phyloP scores from a whole-genome alignment of 1,140 invertebrate species.

The Cydia strobilella region DNA sequence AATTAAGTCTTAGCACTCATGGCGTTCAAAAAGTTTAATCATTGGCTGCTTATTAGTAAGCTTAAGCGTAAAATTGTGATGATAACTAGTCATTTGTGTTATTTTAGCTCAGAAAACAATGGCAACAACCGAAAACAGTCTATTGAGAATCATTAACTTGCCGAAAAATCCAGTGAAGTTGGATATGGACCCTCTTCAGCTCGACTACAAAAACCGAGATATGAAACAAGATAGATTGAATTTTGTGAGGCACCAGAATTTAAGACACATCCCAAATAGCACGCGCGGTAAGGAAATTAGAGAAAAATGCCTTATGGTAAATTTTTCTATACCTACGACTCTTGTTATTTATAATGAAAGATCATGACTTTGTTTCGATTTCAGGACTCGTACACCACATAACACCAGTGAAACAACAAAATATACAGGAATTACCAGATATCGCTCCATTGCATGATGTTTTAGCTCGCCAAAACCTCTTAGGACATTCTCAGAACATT shows the following conservation, averaged over 20 bases:
- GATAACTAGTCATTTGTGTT: conserved; percentile 32
- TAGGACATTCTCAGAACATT: neutral
- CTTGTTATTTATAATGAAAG: neutral
- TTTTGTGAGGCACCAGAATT: conserved; percentile 1
- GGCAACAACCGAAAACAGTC: conserved; percentile 45
- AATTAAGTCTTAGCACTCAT: too few species aligned
- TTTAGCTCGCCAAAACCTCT: neutral
- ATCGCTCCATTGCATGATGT: neutral
- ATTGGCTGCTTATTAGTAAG: too few species aligned
- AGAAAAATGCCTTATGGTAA: neutral
- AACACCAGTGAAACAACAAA: neutral
- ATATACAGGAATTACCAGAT: neutral
- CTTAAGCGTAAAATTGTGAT: neutral
- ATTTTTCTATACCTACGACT: neutral
- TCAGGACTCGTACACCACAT: neutral
- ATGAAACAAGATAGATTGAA: neutral
- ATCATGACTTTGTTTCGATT: neutral
- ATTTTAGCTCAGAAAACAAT: conserved; percentile 44
- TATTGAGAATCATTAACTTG: conserved; percentile 62
- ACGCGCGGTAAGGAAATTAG: conserved; percentile 9
- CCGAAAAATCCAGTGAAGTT: conserved; percentile 53
- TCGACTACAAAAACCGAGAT: conserved; percentile 35
- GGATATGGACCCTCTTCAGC: conserved; percentile 56
- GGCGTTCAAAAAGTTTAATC: too few species aligned
- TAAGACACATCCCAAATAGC: neutral